A percentile compares a stretch with the other conserved stretches of the same genome.
Evolutionary conservation across 53 echinoderm and acorn worm species (phyloP).

Genomic region (Apostichopus leukothele): DNA sequence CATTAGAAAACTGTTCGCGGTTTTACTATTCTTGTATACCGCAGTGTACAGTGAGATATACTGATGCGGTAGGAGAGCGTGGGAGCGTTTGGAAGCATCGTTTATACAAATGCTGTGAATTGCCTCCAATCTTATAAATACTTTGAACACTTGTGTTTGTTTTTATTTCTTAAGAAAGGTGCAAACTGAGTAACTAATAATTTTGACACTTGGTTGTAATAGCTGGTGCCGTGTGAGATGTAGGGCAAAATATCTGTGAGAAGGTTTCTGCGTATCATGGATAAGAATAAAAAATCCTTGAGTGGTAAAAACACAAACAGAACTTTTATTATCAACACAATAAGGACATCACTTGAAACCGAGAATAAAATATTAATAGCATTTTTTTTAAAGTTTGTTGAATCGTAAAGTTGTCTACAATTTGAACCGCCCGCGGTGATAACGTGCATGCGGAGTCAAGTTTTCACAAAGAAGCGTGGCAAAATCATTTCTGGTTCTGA

Average conservation of each 20-base stretch:
- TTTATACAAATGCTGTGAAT: slow-evolving; percentile 23
- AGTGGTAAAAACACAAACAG: slow-evolving; percentile 15
- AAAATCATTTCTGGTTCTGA: too few relatives aligned
- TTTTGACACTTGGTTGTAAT: slow-evolving; percentile 27
- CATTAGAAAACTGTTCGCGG: background rate
- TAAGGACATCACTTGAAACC: background rate
- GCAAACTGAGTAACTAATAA: slow-evolving; percentile 9
- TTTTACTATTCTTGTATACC: background rate
- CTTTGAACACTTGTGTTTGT: slow-evolving; percentile 15
- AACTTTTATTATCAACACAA: slow-evolving; percentile 27
- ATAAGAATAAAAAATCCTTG: background rate
- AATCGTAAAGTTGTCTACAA: slow-evolving; percentile 13
- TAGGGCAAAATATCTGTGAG: slow-evolving; percentile 13
- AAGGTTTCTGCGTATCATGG: background rate
- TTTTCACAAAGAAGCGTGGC: too few relatives aligned
- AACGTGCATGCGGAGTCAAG: too few relatives aligned
- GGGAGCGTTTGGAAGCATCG: slow-evolving; percentile 5
- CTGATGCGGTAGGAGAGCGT: background rate
- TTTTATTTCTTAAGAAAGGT: slow-evolving; percentile 44
- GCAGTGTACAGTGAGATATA: background rate
- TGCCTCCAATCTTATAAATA: background rate
- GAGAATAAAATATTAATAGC: slow-evolving; percentile 36
- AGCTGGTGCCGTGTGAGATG: background rate
- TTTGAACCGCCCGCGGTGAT: slow-evolving; percentile 1
- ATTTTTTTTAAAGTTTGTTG: slow-evolving; percentile 1